Evolutionary conservation across 92 coral and sea anemone species (phyloP).

Genomic region (Zoanthus gigantus): DNA sequence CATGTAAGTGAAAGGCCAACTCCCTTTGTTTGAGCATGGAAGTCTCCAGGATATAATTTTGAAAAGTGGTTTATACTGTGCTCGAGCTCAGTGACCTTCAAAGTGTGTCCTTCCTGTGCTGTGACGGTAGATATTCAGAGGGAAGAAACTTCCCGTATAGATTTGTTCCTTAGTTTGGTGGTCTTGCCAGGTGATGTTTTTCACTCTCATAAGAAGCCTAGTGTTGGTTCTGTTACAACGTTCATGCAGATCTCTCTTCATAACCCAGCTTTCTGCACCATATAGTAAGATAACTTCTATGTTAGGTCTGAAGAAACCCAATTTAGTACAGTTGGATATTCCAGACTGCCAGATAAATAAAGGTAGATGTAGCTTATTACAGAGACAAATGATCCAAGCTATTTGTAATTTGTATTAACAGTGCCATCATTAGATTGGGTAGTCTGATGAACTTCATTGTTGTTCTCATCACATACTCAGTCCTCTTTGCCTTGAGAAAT

Average conservation of each 20-base stretch:
- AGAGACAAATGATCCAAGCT: too few species aligned
- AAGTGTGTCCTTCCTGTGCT: background rate
- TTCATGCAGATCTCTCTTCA: background rate
- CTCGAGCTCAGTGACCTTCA: background rate
- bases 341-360: too few species aligned
- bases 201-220: background rate
- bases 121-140: too few species aligned
- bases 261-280: constrained; percentile 1
- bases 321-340: too few species aligned
- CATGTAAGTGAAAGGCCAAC: too few species aligned
- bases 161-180: background rate
- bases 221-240: background rate
- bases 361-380: too few species aligned
- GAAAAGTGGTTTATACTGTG: background rate
- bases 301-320: background rate
- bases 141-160: too few species aligned
- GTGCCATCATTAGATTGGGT: background rate
- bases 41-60: too few species aligned
- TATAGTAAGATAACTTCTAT: background rate
- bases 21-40: background rate
- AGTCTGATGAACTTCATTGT: background rate
- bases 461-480: constrained; percentile 1
- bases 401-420: too few species aligned
- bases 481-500: constrained; percentile 51
- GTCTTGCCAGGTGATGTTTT: background rate